phyloP scores from a whole-genome alignment of 2,113 vertebrate species.

The Jaculus jaculus region DNA sequence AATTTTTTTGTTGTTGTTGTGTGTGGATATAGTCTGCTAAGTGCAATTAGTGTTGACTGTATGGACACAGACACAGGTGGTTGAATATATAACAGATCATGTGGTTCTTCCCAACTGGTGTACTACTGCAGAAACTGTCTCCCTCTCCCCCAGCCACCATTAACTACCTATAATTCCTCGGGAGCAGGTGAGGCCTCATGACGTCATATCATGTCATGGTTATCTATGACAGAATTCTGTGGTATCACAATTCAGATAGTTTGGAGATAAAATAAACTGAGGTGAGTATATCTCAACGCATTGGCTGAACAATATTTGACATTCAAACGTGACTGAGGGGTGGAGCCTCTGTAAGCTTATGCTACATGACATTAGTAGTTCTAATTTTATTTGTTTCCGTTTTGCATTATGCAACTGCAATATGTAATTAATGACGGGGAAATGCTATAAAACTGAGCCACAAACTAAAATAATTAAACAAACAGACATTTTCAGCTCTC shows the following conservation, averaged over 20 bases:
- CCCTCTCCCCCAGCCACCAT: too few relatives aligned
- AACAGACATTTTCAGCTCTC: constrained; percentile 52
- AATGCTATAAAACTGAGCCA: constrained; percentile 62
- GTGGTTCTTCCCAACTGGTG: too few relatives aligned
- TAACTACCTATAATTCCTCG: too few relatives aligned
- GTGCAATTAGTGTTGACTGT: too few relatives aligned
- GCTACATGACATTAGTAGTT: constrained; percentile 24
- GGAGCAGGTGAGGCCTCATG: too few relatives aligned
- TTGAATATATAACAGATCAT: too few relatives aligned
- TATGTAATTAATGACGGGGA: constrained; percentile 68
- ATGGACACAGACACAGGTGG: too few relatives aligned
- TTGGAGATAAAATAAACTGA: not conserved
- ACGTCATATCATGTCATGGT: too few relatives aligned
- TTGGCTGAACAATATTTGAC: not conserved
- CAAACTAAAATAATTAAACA: constrained; percentile 70
- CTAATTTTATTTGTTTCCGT: constrained; percentile 62
- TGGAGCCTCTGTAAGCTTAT: not conserved
- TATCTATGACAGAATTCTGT: not conserved
- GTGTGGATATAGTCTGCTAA: too few relatives aligned
- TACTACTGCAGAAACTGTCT: too few relatives aligned
- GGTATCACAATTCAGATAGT: not conserved
- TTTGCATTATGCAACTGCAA: constrained; percentile 56
- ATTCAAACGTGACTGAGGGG: not conserved
- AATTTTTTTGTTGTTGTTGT: too few relatives aligned
- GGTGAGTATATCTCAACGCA: not conserved